Base-by-base conservation (phyloP, 2,888 invertebrate species). In the Xestia ashworthii region DNA sequence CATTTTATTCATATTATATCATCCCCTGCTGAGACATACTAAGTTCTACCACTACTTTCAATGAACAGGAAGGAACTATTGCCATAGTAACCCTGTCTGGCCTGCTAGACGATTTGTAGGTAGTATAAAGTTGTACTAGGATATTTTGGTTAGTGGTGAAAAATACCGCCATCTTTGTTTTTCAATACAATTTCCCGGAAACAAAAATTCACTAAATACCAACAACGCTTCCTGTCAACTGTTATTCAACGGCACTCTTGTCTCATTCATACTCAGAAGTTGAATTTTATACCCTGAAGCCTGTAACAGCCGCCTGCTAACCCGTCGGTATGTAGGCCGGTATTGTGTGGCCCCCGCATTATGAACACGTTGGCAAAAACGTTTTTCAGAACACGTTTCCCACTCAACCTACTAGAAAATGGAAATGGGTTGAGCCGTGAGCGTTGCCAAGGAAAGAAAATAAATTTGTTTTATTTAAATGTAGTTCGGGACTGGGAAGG, bases 381-480 rank as follows among this genome's bases (percentile, higher is more conserved):
- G 76, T 83, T 87, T 80, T 84, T 75, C 79, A 81, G 76, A 83
- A 77, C 81, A 80, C 71, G 75, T 83, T 76, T 72, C 73, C 71
- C 65, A 81, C 71, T 86, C 81, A 82, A 84, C 82, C 74, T 82
- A 71, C 72, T 68, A 70, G 81, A 74, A 82, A 83, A 76, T 78
- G 73, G 82, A 80, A 86, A 86, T 78, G 66, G 77, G 85, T 76
- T 76, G 78, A 74, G 58, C 72, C 68, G 71, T 74, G 68, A 76
- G 58, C 76, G 75, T 68, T 72, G 75, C 78, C 71, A 74, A 62
- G 68, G 76, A 81, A 76, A 74, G 76, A 79, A 83, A 83, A 70
- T 80, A 77, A 77, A 75, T 77, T 79, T 87, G 70, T 79, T 81
- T 83, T 80, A 81, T 87, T 87, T 85, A 83, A 80, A 82, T 87